These are phyloP conservation scores for Micronisus gabar DNA, from an alignment of 2,113 vertebrate genomes.

Conservation along the genomic window DNA sequence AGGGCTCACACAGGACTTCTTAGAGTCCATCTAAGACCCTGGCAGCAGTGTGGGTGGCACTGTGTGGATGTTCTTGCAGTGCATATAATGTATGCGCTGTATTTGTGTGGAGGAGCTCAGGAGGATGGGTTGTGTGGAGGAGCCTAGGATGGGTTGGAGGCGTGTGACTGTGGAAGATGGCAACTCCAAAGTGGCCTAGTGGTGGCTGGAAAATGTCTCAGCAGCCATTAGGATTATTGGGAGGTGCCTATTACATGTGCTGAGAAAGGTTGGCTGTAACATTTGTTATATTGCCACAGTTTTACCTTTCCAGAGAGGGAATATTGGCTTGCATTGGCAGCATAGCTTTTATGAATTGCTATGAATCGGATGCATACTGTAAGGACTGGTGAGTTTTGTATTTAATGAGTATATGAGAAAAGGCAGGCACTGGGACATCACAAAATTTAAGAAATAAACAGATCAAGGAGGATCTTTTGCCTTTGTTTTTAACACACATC, in stretches of 20 bases:
- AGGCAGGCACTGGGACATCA: neutral
- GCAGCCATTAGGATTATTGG: neutral
- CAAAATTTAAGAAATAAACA: neutral
- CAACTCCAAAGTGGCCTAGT: neutral
- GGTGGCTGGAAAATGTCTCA: neutral
- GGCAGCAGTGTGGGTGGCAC: neutral
- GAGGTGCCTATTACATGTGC: neutral
- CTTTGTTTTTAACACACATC: constrained; percentile 70
- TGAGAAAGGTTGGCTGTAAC: neutral
- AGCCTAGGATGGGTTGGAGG: neutral
- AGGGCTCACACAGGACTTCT: neutral
- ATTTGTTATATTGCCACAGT: neutral
- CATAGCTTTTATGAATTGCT: neutral
- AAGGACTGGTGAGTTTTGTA: neutral
- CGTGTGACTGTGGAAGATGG: neutral
- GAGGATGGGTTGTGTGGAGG: neutral
- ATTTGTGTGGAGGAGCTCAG: neutral
- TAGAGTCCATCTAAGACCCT: neutral
- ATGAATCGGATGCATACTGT: neutral
- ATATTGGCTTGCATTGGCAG: neutral
- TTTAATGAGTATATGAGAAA: neutral
- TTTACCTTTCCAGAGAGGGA: neutral
- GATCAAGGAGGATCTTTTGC: neutral
- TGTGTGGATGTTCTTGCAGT: neutral
- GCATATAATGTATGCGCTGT: rapidly evolving